A percentile compares a stretch with the other conserved stretches of the same genome.
Conservation (phyloP, 2,888 invertebrate genomes). For the Tortricodes alternella region DNA sequence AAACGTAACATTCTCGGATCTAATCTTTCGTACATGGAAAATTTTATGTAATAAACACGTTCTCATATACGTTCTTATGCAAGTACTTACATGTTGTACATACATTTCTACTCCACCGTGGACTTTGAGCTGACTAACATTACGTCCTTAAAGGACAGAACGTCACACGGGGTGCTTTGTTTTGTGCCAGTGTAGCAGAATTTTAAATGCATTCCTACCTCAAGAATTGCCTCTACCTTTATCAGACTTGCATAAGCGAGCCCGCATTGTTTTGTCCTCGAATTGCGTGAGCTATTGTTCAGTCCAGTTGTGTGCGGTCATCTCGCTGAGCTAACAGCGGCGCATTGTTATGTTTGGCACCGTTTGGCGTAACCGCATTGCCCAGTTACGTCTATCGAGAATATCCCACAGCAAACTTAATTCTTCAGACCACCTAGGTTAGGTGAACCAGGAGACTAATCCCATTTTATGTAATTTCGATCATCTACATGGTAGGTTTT, state of each 20-base stretch:
- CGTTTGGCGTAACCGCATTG: slow-evolving; percentile 64
- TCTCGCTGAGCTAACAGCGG: slow-evolving; percentile 48
- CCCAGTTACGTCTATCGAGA: slow-evolving; percentile 58
- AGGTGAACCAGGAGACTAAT: too few species aligned
- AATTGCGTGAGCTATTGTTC: slow-evolving; percentile 46
- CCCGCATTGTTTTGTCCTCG: slow-evolving; percentile 54
- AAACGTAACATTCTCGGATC: slow-evolving; percentile 11
- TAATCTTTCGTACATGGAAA: slow-evolving; percentile 3
- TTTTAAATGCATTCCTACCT: background rate
- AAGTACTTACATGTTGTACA: background rate
- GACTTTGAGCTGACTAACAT: background rate
- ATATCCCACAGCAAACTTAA: too few species aligned
- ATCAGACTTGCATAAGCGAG: slow-evolving; percentile 18
- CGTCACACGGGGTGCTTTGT: too few species aligned
- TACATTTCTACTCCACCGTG: background rate
- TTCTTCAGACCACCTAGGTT: too few species aligned
- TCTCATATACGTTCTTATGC: background rate
- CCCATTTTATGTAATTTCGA: too few species aligned
- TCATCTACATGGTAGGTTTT: too few species aligned
- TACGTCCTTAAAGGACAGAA: background rate
- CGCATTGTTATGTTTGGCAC: slow-evolving; percentile 65
- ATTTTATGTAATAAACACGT: slow-evolving; percentile 16
- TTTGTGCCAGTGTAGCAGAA: background rate
- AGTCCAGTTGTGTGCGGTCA: slow-evolving; percentile 36
- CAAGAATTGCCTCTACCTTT: background rate